Evolutionary conservation across 2,797 vertebrate species (phyloP).

Genomic region (Streptopelia turtur): DNA sequence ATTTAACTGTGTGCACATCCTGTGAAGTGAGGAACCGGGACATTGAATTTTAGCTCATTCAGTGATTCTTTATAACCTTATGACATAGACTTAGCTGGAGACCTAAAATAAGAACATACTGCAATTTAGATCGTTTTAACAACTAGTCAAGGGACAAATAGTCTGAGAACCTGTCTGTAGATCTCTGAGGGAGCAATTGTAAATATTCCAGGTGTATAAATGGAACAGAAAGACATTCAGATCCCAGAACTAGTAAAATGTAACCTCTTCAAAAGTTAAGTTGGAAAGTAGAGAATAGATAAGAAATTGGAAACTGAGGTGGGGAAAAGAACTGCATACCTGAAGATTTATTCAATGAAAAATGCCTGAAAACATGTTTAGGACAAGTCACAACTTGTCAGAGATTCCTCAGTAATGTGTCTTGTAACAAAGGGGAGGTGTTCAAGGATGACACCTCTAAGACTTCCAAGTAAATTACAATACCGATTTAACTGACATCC

Average conservation of each 20-base stretch:
- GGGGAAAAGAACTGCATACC: background rate
- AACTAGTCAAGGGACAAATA: background rate
- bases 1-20: background rate
- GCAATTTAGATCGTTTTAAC: conserved; percentile 32
- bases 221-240: background rate
- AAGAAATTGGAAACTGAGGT: background rate
- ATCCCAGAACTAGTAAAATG: background rate
- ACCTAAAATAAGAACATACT: conserved; percentile 38
- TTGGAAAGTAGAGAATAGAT: background rate
- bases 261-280: background rate
- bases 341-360: background rate
- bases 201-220: conserved; percentile 39
- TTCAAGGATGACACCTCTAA: background rate
- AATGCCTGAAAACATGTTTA: background rate
- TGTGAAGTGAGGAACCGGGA: conserved; percentile 12
- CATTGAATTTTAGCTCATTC: conserved; percentile 29
- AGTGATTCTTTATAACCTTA: conserved; percentile 25
- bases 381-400: background rate
- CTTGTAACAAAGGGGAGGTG: background rate
- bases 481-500: background rate
- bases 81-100: background rate
- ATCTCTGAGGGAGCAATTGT: conserved; percentile 35
- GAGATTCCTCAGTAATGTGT: background rate
- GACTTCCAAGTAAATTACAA: background rate
- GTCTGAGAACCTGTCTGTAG: background rate